Conservation (phyloP, 2,797 vertebrate species). For the Melanotaenia trifasciata region DNA sequence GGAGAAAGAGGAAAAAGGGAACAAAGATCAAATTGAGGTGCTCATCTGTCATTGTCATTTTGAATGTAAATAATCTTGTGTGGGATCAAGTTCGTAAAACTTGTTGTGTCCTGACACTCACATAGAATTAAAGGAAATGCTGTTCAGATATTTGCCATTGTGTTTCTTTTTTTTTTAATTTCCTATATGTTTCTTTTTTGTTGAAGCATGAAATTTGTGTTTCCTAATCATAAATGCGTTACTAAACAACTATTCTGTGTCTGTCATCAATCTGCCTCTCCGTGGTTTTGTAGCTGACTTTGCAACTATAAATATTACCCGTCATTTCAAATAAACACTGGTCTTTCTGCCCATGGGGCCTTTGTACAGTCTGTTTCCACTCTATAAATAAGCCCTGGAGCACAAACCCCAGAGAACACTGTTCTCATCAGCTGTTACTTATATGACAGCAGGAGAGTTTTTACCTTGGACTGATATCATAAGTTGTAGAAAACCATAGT, state of each 20-base stretch:
- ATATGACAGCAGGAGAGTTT: not conserved
- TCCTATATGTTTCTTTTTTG: not conserved
- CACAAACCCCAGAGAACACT: not conserved
- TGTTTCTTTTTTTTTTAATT: slow-evolving; percentile 2
- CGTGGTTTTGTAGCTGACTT: not conserved
- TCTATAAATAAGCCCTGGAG: slow-evolving; percentile 19
- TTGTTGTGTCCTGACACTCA: slow-evolving; percentile 28
- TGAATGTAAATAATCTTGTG: slow-evolving; percentile 64
- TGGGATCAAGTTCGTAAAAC: slow-evolving; percentile 61
- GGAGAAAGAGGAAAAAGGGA: slow-evolving; percentile 59
- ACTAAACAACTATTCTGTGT: not conserved
- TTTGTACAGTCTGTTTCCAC: not conserved
- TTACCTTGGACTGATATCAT: not conserved
- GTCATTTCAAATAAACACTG: not conserved
- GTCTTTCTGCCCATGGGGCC: not conserved
- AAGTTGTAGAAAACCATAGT: not conserved
- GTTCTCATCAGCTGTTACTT: not conserved
- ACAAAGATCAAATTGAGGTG: slow-evolving; percentile 50
- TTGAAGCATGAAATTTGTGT: slow-evolving; percentile 1
- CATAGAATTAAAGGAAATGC: slow-evolving; percentile 35
- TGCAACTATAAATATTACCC: not conserved
- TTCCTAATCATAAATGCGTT: not conserved
- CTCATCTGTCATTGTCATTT: slow-evolving; percentile 54
- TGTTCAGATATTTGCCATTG: slow-evolving; percentile 18
- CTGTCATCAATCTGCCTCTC: not conserved